Percentiles rank a stretch among this genome's conserved stretches.
Evolutionary conservation across 1,140 invertebrate genomes (phyloP).

Genomic region (Hyles euphorbiae): DNA sequence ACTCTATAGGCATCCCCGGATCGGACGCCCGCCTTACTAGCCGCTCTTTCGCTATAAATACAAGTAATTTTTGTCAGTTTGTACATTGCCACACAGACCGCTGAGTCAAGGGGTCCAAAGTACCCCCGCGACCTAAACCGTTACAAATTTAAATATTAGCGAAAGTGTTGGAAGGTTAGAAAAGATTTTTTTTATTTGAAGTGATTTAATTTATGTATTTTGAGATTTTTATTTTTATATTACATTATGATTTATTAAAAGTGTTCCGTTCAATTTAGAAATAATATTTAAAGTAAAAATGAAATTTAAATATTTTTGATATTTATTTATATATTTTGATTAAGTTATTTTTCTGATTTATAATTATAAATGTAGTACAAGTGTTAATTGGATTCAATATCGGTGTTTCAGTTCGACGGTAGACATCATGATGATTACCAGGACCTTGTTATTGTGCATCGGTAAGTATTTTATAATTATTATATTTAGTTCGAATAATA

Average conservation of each 20-base stretch:
- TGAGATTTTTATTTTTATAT: conserved; percentile 15
- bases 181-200: conserved; percentile 25
- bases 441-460: conserved; percentile 43
- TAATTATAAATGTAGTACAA: not conserved
- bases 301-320: not conserved
- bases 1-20: conserved; percentile 39
- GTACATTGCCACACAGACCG: conserved; percentile 57
- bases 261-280: no score
- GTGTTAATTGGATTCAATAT: not conserved
- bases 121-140: conserved; percentile 38
- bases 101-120: conserved; percentile 41
- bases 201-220: conserved; percentile 2
- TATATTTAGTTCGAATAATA: not conserved
- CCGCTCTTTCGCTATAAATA: conserved; percentile 55
- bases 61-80: conserved; percentile 27
- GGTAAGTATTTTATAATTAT: conserved; percentile 36
- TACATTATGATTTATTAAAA: not conserved
- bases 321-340: not conserved
- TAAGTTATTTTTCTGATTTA: not conserved
- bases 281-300: no score
- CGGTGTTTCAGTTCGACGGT: conserved; percentile 63
- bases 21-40: not conserved
- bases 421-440: conserved; percentile 42
- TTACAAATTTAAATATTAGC: conserved; percentile 39
- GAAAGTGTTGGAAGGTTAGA: conserved; percentile 68